Conservation (phyloP, 1,140 invertebrate species). For the Colletes latitarsis region DNA sequence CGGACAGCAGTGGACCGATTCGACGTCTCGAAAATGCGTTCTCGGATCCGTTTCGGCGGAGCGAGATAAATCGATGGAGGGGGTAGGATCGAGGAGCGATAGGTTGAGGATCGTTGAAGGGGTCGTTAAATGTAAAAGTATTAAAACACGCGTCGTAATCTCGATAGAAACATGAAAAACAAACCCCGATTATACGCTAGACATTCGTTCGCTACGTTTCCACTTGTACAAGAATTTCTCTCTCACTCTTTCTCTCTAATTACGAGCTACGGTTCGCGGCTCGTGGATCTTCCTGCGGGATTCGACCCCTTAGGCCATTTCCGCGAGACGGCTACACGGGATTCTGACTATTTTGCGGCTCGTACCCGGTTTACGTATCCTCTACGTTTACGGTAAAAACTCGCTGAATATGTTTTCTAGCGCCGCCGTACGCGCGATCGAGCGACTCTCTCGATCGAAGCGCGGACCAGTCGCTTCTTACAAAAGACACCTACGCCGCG, state of each 20-base stretch:
- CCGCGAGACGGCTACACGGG: constrained; percentile 22
- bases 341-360: constrained; percentile 20
- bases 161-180: constrained; percentile 73
- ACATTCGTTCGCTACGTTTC: constrained; percentile 45
- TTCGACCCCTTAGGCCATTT: constrained; percentile 44
- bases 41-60: neutral
- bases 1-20: too few relatives aligned
- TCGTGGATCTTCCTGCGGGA: constrained; percentile 8
- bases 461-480: constrained; percentile 18
- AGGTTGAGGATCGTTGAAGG: neutral
- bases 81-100: neutral
- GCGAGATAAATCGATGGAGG: neutral
- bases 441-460: constrained; percentile 24
- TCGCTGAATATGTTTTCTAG: constrained; percentile 41
- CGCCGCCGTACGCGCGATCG: neutral
- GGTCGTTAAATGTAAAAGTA: constrained; percentile 71
- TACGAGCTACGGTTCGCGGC: constrained; percentile 42
- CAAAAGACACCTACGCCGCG: constrained; percentile 1
- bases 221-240: constrained; percentile 39
- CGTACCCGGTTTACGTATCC: constrained; percentile 12
- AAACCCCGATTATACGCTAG: constrained; percentile 62
- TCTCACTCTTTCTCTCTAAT: constrained; percentile 50
- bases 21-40: too few relatives aligned
- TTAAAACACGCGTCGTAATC: constrained; percentile 69
- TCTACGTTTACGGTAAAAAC: constrained; percentile 59